A percentile compares a stretch with the other conserved stretches of the same genome.
Evolutionary conservation across 2,888 invertebrate genomes (phyloP).

Genomic region (Apoda limacodes): DNA sequence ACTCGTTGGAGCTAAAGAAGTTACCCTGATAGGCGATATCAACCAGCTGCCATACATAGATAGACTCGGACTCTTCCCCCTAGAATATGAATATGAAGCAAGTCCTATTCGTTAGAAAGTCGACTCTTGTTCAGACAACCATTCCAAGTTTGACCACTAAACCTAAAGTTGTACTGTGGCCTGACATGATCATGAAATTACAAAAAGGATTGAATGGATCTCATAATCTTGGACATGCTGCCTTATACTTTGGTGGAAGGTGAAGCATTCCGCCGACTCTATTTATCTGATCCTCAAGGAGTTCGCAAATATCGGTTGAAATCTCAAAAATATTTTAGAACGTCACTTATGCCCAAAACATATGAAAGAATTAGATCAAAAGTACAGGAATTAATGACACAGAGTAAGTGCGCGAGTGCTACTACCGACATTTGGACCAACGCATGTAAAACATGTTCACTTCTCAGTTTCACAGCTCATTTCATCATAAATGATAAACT

Average conservation of each 20-base stretch:
- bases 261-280: slow-evolving; percentile 19
- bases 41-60: no score
- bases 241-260: slow-evolving; percentile 24
- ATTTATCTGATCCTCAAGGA: slow-evolving; percentile 20
- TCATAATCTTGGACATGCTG: slow-evolving; percentile 28
- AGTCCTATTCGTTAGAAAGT: no score
- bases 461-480: slow-evolving; percentile 17
- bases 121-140: slow-evolving; percentile 15
- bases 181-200: slow-evolving; percentile 21
- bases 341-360: slow-evolving; percentile 20
- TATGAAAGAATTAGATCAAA: slow-evolving; percentile 19
- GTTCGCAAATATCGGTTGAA: slow-evolving; percentile 16
- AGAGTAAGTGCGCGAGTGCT: slow-evolving; percentile 17
- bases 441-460: slow-evolving; percentile 17
- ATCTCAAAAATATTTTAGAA: slow-evolving; percentile 21
- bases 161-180: slow-evolving; percentile 18
- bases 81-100: no score
- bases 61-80: no score
- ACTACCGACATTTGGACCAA: slow-evolving; percentile 16
- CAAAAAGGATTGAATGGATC: slow-evolving; percentile 24
- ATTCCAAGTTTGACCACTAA: slow-evolving; percentile 16
- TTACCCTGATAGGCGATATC: no score
- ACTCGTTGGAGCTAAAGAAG: no score
- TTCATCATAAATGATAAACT: slow-evolving; percentile 11
- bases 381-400: no score